These are phyloP conservation scores for Celastrina argiolus DNA, from an alignment of 2,888 invertebrate species.

Conservation along the genomic window DNA sequence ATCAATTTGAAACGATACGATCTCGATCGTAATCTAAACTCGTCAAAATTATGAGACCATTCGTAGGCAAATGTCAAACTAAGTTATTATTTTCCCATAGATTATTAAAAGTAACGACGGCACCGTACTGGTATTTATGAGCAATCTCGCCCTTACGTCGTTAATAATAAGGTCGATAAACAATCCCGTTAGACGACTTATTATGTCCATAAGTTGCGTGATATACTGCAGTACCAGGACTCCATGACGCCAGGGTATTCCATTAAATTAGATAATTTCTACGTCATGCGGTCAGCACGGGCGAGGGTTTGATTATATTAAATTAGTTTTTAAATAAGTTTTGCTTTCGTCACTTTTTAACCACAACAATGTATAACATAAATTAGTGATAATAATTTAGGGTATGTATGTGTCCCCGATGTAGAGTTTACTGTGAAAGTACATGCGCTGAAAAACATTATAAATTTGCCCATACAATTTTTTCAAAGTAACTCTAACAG, in stretches of 20 bases:
- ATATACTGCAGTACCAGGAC: constrained; percentile 55
- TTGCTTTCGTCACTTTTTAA: no score
- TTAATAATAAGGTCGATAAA: constrained; percentile 54
- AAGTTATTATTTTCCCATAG: constrained; percentile 7
- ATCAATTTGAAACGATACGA: not conserved
- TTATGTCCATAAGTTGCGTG: constrained; percentile 56
- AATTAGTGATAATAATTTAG: no score
- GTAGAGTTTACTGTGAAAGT: no score
- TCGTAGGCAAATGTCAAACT: not conserved
- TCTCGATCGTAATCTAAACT: not conserved
- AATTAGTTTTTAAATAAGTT: constrained; percentile 45
- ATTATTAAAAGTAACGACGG: constrained; percentile 9
- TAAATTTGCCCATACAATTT: no score
- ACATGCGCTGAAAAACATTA: no score
- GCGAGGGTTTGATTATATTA: constrained; percentile 49
- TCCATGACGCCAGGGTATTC: constrained; percentile 33
- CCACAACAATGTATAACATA: no score
- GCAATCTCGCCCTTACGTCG: not conserved
- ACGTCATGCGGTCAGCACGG: constrained; percentile 45
- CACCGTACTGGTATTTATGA: not conserved
- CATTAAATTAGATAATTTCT: constrained; percentile 38
- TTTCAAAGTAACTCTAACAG: no score
- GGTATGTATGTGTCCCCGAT: no score
- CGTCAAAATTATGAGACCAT: constrained; percentile 11
- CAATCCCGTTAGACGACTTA: constrained; percentile 47